Conservation (phyloP, 2,888 invertebrate genomes). For the Dioctria rufipes region DNA sequence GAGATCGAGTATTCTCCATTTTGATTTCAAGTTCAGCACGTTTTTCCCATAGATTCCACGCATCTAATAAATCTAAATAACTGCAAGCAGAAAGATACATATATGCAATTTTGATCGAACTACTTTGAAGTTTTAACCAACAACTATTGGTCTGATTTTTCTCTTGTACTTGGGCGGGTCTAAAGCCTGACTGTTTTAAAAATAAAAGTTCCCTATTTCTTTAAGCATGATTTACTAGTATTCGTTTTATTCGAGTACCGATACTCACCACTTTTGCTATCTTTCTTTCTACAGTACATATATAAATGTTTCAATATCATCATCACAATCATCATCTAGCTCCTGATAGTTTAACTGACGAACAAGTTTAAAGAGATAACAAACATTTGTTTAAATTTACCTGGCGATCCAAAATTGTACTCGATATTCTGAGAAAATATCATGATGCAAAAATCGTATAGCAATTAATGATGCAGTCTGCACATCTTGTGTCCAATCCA, state of each 20-base stretch:
- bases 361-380: background rate
- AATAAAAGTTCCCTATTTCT: too few relatives aligned
- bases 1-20: constrained; percentile 75
- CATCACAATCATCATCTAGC: too few relatives aligned
- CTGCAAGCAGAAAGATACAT: constrained; percentile 70
- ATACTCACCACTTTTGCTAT: too few relatives aligned
- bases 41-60: constrained; percentile 93
- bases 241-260: too few relatives aligned
- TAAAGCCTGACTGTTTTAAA: too few relatives aligned
- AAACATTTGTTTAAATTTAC: constrained; percentile 65
- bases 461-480: constrained; percentile 90
- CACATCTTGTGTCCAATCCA: constrained; percentile 90
- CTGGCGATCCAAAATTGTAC: constrained; percentile 81
- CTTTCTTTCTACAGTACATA: too few relatives aligned
- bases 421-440: constrained; percentile 76
- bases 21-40: constrained; percentile 91
- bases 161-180: too few relatives aligned
- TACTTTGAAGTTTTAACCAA: too few relatives aligned
- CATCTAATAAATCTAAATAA: constrained; percentile 87
- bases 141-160: too few relatives aligned
- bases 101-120: background rate
- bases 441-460: constrained; percentile 83
- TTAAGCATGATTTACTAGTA: too few relatives aligned
- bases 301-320: too few relatives aligned
- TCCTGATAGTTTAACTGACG: too few relatives aligned